phyloP scores from a whole-genome alignment of 2,888 invertebrate genomes.

The Ferdinandea cuprea region DNA sequence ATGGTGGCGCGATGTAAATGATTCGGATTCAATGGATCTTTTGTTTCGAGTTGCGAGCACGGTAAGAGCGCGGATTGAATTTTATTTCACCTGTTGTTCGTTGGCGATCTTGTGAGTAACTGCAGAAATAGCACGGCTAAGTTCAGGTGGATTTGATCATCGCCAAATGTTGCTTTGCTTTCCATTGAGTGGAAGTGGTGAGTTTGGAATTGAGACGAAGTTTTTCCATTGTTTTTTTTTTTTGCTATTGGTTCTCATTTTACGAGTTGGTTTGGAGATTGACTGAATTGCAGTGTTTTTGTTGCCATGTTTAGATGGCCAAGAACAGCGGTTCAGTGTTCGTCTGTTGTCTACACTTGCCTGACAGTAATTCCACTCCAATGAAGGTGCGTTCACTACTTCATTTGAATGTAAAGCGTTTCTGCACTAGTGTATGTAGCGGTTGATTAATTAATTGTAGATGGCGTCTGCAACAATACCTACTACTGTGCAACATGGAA shows the following conservation, averaged over 20 bases:
- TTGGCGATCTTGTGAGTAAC: conserved; percentile 65
- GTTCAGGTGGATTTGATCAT: conserved; percentile 52
- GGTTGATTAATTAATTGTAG: too few relatives aligned
- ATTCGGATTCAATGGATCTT: conserved; percentile 46
- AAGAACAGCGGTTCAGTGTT: too few relatives aligned
- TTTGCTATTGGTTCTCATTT: neutral
- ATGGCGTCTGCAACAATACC: too few relatives aligned
- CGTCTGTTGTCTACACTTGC: too few relatives aligned
- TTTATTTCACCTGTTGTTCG: conserved; percentile 70
- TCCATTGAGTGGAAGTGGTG: conserved; percentile 11
- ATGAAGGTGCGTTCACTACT: too few relatives aligned
- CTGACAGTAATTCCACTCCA: too few relatives aligned
- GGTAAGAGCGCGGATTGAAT: conserved; percentile 40
- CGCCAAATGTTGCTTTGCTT: conserved; percentile 7
- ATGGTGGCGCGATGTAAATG: conserved; percentile 17
- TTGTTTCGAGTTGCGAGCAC: conserved; percentile 19
- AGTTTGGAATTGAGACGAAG: neutral
- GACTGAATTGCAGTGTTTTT: neutral
- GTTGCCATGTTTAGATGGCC: too few relatives aligned
- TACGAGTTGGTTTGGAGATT: conserved; percentile 23
- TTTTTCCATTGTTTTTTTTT: neutral
- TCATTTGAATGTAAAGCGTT: too few relatives aligned
- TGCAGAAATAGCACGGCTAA: conserved; percentile 48
- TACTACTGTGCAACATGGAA: too few relatives aligned
- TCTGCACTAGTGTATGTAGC: too few relatives aligned